Base-by-base conservation (phyloP, 2,113 vertebrate genomes). In the Myrmophylax atrothorax region DNA sequence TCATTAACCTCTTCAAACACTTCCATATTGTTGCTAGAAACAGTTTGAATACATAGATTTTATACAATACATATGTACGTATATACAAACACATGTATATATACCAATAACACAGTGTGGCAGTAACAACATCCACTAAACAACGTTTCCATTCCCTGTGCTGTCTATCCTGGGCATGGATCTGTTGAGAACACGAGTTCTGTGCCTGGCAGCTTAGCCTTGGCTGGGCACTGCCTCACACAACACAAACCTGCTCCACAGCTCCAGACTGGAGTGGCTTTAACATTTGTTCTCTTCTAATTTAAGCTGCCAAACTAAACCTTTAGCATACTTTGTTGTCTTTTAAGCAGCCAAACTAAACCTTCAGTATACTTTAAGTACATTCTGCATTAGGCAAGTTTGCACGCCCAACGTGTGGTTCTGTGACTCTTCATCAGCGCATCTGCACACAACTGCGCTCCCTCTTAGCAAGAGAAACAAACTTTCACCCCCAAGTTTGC, bases 391-490 rank as follows among this genome's bases (percentile, higher is more conserved):
- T 3, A 37, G 19, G 17, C 6, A 75, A 19, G 7, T 13, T 2
- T 9, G 8, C n/a, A 14, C 0, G 3, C 19, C n/a, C 47, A 31
- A 10, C 1, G 0, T 3, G 35, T 15, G 17, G 10, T 35, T 62
- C 59, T 18, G 59, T 18, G 25, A 38, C 37, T 38, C 28, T 56
- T 40, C 18, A n/a, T 3, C 10, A 33, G 5, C 9, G 24, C 3
- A 12, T 2, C 38, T 24, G 49, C 38, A 59, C 19, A 28, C 14
- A 63, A 25, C 20, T 1, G 3, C 44, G 13, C 17, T 46, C 40
- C 3, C 9, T 46, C 40, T 4, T 10, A 9, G 17, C 1, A 1
- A 55, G 17, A 35, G 24, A 52, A 37, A 2, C 1, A 37, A 80
- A 82, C 47, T 72, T 62, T 15, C 18, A 25, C 1, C 40, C 35